These are phyloP conservation scores for Caenorhabditis panamensis DNA, from an alignment of 2,888 invertebrate species.

Conservation along the genomic window DNA sequence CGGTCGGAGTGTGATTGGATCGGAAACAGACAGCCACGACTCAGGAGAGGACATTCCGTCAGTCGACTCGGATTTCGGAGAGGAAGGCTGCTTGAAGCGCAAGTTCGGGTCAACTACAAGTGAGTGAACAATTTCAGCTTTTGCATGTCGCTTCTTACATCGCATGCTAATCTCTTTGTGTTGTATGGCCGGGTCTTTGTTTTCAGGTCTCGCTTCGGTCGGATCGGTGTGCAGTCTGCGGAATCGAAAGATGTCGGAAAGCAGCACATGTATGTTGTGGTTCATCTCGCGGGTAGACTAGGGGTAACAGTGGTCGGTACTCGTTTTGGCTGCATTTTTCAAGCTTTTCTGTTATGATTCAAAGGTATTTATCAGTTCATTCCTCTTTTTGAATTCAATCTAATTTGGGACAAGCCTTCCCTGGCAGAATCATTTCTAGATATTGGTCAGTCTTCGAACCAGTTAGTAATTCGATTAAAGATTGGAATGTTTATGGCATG, in stretches of 20 bases:
- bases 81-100: constrained; percentile 49
- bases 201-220: constrained; percentile 68
- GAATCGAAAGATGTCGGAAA: constrained; percentile 59
- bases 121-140: constrained; percentile 16
- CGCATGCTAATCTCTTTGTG: constrained; percentile 33
- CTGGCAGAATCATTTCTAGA: not conserved
- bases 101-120: constrained; percentile 59
- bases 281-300: constrained; percentile 15
- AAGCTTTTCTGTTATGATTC: constrained; percentile 17
- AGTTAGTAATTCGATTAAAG: constrained; percentile 32
- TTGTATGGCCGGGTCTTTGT: constrained; percentile 37
- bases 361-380: not conserved
- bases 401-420: not conserved
- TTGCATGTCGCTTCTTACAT: constrained; percentile 29
- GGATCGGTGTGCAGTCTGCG: constrained; percentile 65
- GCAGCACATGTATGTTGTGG: constrained; percentile 66
- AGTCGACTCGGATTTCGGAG: constrained; percentile 48
- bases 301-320: constrained; percentile 11
- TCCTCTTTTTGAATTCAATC: not conserved
- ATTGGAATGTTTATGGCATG: constrained; percentile 16
- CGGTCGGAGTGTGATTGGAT: constrained; percentile 12
- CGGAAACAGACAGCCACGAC: constrained; percentile 42
- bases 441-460: constrained; percentile 3
- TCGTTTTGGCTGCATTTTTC: constrained; percentile 15
- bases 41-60: constrained; percentile 55